Conservation (phyloP, 2,888 invertebrate genomes). For the Buathra laborator region DNA sequence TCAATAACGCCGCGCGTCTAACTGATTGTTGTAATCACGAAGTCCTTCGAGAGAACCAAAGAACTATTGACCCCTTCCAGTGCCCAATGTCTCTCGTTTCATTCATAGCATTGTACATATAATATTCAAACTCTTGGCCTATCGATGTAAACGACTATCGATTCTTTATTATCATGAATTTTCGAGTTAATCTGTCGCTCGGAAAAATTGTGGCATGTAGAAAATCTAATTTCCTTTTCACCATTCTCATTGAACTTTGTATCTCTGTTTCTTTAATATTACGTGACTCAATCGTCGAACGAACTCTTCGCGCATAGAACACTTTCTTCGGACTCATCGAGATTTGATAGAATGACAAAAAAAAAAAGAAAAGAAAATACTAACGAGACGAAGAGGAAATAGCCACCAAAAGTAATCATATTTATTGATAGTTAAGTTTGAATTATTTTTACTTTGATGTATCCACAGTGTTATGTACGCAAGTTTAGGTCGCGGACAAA, state of each 20-base stretch:
- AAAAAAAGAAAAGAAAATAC: conserved; percentile 23
- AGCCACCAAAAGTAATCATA: conserved; percentile 74
- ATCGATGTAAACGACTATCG: conserved; percentile 34
- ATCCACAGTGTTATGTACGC: conserved; percentile 64
- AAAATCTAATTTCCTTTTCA: conserved; percentile 29
- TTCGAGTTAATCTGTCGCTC: conserved; percentile 8
- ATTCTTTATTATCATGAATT: conserved; percentile 13
- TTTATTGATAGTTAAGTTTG: conserved; percentile 78
- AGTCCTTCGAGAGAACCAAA: conserved; percentile 19
- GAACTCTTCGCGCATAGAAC: conserved; percentile 36
- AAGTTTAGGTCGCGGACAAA: conserved; percentile 59
- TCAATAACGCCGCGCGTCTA: conserved; percentile 29
- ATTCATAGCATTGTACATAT: conserved; percentile 60
- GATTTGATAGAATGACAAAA: conserved; percentile 2
- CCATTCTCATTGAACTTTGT: conserved; percentile 6
- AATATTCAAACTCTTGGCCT: conserved; percentile 58
- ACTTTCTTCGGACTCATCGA: conserved; percentile 10
- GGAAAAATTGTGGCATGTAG: conserved; percentile 42
- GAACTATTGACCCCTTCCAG: conserved; percentile 2
- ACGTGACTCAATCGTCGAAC: conserved; percentile 39
- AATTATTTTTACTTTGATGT: conserved; percentile 71
- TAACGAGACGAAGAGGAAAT: conserved; percentile 34
- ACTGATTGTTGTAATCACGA: conserved; percentile 2
- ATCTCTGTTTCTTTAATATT: conserved; percentile 31
- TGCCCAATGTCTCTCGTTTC: conserved; percentile 30